phyloP scores from a whole-genome alignment of 1,140 invertebrate genomes.

The Cyclina sinensis region DNA sequence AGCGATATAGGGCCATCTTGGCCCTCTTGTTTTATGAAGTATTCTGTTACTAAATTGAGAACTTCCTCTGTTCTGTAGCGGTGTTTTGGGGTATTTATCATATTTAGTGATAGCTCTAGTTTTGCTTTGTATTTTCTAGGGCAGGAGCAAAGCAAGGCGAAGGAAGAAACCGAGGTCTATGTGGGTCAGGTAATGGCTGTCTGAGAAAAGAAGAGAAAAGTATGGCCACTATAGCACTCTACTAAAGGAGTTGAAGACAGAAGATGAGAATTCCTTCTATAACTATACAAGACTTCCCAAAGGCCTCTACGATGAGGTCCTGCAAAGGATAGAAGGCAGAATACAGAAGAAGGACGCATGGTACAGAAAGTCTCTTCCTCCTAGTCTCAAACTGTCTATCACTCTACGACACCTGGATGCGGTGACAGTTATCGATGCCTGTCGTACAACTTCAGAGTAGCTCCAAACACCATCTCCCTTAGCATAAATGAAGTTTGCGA shows the following conservation, averaged over 20 bases:
- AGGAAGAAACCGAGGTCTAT: too few relatives aligned
- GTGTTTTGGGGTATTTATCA: too few relatives aligned
- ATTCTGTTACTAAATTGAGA: too few relatives aligned
- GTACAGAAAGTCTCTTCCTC: constrained; percentile 60
- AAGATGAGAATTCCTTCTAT: constrained; percentile 55
- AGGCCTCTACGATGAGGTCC: constrained; percentile 62
- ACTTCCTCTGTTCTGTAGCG: too few relatives aligned
- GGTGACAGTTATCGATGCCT: constrained; percentile 57
- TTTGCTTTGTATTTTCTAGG: too few relatives aligned
- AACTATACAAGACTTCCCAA: constrained; percentile 62
- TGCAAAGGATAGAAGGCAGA: constrained; percentile 48
- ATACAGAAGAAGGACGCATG: constrained; percentile 55
- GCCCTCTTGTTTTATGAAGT: too few relatives aligned
- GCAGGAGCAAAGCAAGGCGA: too few relatives aligned
- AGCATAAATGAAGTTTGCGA: constrained; percentile 42
- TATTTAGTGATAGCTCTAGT: too few relatives aligned
- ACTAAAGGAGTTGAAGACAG: constrained; percentile 33
- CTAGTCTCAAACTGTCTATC: constrained; percentile 61
- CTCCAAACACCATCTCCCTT: constrained; percentile 61
- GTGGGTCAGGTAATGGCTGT: too few relatives aligned
- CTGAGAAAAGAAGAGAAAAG: constrained; percentile 36
- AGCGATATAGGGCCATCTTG: too few relatives aligned
- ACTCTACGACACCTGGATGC: constrained; percentile 53
- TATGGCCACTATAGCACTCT: constrained; percentile 61
- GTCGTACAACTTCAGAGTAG: constrained; percentile 58